Conservation (phyloP, 2,888 invertebrate genomes). For the Petrolisthes manimaculis region DNA sequence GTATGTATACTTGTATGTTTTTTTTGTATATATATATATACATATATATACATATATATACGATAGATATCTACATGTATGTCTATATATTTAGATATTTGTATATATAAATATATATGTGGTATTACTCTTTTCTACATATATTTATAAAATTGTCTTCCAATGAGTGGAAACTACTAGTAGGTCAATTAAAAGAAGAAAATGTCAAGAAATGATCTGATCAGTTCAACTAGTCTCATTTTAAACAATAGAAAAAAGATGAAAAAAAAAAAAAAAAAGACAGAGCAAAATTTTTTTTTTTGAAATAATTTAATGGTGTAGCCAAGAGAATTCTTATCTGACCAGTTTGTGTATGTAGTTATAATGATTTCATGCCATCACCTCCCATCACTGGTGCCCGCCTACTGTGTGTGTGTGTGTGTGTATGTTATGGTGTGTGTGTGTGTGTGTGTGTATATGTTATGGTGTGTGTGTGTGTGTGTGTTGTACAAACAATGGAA, state of each 20-base stretch:
- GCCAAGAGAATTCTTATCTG: conserved; percentile 2
- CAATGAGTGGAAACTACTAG: conserved; percentile 40
- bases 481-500: background rate
- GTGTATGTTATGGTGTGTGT: background rate
- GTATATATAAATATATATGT: conserved; percentile 49
- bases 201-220: conserved; percentile 49
- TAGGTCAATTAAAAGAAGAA: conserved; percentile 48
- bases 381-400: conserved; percentile 41
- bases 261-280: conserved; percentile 16
- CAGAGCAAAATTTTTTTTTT: background rate
- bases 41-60: conserved; percentile 36
- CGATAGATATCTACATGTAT: conserved; percentile 43
- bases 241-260: background rate
- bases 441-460: too few relatives aligned
- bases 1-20: conserved; percentile 49
- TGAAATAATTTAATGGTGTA: background rate
- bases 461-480: background rate
- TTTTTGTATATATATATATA: conserved; percentile 40
- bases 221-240: conserved; percentile 41
- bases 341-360: background rate
- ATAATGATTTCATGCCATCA: conserved; percentile 36
- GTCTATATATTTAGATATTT: conserved; percentile 50
- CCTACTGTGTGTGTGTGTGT: conserved; percentile 18
- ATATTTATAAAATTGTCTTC: conserved; percentile 56
- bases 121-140: conserved; percentile 53